A percentile compares a stretch with the other conserved stretches of the same genome.
phyloP scores from a whole-genome alignment of 1,140 invertebrate genomes.

The Achatina immaculata region DNA sequence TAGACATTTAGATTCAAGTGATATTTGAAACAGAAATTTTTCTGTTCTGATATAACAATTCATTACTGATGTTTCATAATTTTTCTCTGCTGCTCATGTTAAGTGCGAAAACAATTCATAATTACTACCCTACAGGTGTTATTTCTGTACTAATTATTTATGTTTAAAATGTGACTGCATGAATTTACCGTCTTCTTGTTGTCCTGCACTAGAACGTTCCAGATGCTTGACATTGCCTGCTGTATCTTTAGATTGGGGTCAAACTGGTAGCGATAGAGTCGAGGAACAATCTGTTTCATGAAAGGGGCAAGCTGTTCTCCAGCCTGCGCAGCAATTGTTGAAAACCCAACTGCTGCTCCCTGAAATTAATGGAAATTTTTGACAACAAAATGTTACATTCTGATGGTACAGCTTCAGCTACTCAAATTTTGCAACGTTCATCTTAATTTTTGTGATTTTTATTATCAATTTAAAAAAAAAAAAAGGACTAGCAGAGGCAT shows the following conservation, averaged over 20 bases:
- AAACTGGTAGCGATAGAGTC: conserved; percentile 86
- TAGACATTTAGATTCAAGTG: too few relatives aligned
- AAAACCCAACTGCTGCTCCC: conserved; percentile 93
- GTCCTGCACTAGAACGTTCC: conserved; percentile 88
- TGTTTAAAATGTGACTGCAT: too few relatives aligned
- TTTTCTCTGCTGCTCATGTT: too few relatives aligned
- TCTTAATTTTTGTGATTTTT: conserved; percentile 1
- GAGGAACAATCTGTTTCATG: conserved; percentile 87
- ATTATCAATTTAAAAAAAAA: background rate
- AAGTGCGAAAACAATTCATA: too few relatives aligned
- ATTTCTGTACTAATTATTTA: too few relatives aligned
- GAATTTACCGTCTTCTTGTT: conserved; percentile 83
- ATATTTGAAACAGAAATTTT: too few relatives aligned
- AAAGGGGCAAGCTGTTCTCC: conserved; percentile 85
- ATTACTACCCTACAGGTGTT: too few relatives aligned
- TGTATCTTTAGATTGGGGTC: conserved; percentile 93
- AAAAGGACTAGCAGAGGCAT: background rate
- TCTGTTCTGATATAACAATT: too few relatives aligned
- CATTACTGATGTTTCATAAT: too few relatives aligned
- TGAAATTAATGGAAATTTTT: conserved; percentile 60
- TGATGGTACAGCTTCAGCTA: background rate
- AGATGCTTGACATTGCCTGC: conserved; percentile 91
- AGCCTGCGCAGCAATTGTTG: conserved; percentile 84
- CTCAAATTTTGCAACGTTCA: too few relatives aligned
- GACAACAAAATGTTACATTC: background rate